Conservation (phyloP, 2,797 vertebrate genomes). For the Cryptoprocta ferox region DNA sequence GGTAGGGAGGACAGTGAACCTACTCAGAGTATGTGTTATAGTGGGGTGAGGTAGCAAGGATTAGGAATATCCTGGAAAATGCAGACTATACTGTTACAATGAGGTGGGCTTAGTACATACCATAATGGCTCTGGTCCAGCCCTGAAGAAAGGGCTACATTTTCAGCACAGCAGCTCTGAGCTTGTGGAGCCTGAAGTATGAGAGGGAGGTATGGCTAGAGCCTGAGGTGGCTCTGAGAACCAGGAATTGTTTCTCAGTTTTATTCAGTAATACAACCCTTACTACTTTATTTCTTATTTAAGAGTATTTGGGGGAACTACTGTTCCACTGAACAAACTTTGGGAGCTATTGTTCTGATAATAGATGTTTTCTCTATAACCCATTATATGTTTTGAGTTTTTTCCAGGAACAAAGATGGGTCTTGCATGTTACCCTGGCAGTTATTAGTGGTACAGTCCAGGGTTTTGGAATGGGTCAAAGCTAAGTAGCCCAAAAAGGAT, state of each 20-base stretch:
- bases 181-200: neutral
- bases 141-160: conserved; percentile 32
- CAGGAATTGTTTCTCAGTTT: conserved; percentile 39
- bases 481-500: conserved; percentile 39
- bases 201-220: neutral
- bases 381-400: conserved; percentile 29
- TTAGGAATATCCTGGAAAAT: conserved; percentile 36
- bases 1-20: neutral
- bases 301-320: neutral
- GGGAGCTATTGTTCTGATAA: neutral
- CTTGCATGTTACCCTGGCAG: neutral
- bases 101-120: conserved; percentile 21
- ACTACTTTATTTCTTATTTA: neutral
- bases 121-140: neutral
- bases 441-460: conserved; percentile 30
- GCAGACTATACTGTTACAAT: neutral
- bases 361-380: conserved; percentile 5
- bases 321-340: conserved; percentile 37
- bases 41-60: neutral
- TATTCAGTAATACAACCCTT: conserved; percentile 11
- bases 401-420: conserved; percentile 17
- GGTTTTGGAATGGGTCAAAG: conserved; percentile 19
- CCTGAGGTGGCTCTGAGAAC: neutral
- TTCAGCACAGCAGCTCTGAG: conserved; percentile 19
- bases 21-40: conserved; percentile 5